Evolutionary conservation across 2,888 invertebrate species (phyloP), one percentile per base, ranked within the genome.

Genomic region (Cynaeus angustus): DNA sequence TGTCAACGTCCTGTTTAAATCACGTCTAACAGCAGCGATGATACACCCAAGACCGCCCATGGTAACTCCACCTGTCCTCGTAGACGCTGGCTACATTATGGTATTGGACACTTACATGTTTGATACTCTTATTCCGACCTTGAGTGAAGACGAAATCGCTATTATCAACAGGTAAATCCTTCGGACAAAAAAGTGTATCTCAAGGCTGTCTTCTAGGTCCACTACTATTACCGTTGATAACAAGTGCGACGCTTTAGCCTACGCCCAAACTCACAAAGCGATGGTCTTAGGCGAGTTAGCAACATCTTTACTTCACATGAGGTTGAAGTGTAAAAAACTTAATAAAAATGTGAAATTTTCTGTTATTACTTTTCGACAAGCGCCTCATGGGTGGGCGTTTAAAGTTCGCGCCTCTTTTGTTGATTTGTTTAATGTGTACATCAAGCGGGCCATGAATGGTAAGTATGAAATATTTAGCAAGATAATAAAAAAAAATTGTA

Each of bases 381-480:
- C 16, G 4, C 46, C 14, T 5, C 46, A 46, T 16, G 16, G 16
- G 14, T 46, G 46, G 46, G 7, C 46, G 16, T 46, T 46, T 16
- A 46, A 46, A 16, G 1, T 46, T 9, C 12, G 46, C 8, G 16
- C n/a, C 1, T 16, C 46, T n/a, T 46, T 46, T 16, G 46, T 46
- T 2, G 46, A 16, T 14, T 0, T 16, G 6, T 46, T 46, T 14
- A 46, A 46, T n/a, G 3, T 12, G 12, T 3, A 46, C 14, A 46
- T 46, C 21, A 46, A 46, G 46, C 6, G 16, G 16, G 0, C 46
- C 16, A 46, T 16, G 21, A 14, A 14, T 46, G 46, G 46, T 46
- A 6, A 7, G 33, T 33, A 9, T 6, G 7, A 33, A n/a, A n/a
- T n/a, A n/a, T n/a, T n/a, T n/a, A n/a, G n/a, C n/a, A n/a, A n/a